These are phyloP conservation scores for Ceratina japonica DNA, from an alignment of 1,140 invertebrate genomes.

Conservation along the genomic window DNA sequence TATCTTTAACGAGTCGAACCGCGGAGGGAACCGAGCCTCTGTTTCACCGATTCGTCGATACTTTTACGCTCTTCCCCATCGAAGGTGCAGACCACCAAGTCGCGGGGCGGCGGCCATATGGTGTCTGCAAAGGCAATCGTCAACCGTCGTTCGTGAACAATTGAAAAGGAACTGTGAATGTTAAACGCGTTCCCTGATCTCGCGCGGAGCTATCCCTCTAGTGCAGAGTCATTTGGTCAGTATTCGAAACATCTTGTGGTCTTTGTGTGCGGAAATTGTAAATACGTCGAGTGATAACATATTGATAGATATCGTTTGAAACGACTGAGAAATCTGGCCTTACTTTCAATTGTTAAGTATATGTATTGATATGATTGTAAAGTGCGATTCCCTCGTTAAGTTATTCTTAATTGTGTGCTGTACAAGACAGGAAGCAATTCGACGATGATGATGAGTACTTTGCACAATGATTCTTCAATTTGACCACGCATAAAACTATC, in stretches of 20 bases:
- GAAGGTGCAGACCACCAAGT: slow-evolving; percentile 53
- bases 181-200: slow-evolving; percentile 30
- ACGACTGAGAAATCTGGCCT: not conserved
- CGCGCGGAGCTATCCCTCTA: slow-evolving; percentile 2
- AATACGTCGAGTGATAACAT: not conserved
- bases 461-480: too few relatives aligned
- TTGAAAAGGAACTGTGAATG: not conserved
- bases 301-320: not conserved
- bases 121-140: slow-evolving; percentile 59
- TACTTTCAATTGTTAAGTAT: not conserved
- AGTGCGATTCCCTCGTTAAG: not conserved
- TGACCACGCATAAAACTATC: too few relatives aligned
- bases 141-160: not conserved
- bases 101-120: slow-evolving; percentile 64
- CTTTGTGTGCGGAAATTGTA: not conserved
- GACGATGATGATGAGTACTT: not conserved
- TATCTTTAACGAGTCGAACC: not conserved
- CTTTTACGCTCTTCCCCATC: slow-evolving; percentile 10
- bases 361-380: not conserved
- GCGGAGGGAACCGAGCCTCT: not conserved
- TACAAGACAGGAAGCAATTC: not conserved
- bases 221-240: slow-evolving; percentile 35
- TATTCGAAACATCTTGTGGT: slow-evolving; percentile 11
- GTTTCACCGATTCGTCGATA: not conserved
- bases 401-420: not conserved